These are phyloP conservation scores for Hypena proboscidalis DNA, from an alignment of 2,888 invertebrate genomes.

Conservation along the genomic window DNA sequence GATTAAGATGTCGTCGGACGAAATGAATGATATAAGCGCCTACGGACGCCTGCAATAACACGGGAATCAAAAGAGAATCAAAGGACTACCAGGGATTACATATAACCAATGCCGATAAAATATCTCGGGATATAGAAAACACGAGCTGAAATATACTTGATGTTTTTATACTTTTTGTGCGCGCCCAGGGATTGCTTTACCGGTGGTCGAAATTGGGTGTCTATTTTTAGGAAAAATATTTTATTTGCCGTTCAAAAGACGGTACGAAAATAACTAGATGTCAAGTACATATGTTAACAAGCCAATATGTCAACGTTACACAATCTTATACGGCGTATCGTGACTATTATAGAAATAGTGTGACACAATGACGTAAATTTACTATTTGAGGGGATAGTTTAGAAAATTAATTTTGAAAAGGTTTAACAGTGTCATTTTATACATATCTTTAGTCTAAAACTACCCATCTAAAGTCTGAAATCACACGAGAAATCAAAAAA, in stretches of 20 bases:
- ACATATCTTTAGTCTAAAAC: no score
- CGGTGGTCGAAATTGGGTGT: not conserved
- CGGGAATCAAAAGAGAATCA: conserved; percentile 22
- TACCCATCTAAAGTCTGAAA: no score
- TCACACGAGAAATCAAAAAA: no score
- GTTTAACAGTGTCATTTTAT: no score
- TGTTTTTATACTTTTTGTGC: conserved; percentile 10
- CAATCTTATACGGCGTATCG: not conserved
- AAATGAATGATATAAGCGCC: conserved; percentile 6
- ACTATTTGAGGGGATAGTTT: no score
- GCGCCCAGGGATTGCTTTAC: conserved; percentile 8
- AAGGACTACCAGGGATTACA: conserved; percentile 22
- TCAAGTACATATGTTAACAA: no score
- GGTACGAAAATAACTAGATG: no score
- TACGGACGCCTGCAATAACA: conserved; percentile 12
- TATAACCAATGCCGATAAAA: conserved; percentile 23
- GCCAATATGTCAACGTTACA: no score
- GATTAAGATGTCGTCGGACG: not conserved
- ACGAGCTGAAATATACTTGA: conserved; percentile 13
- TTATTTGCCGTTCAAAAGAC: no score
- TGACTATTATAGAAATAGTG: not conserved
- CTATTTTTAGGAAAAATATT: no score
- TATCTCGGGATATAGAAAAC: conserved; percentile 19
- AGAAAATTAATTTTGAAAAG: no score
- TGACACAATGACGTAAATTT: no score